Conservation (phyloP, 2,797 vertebrate genomes). For the Ibycter americanus region DNA sequence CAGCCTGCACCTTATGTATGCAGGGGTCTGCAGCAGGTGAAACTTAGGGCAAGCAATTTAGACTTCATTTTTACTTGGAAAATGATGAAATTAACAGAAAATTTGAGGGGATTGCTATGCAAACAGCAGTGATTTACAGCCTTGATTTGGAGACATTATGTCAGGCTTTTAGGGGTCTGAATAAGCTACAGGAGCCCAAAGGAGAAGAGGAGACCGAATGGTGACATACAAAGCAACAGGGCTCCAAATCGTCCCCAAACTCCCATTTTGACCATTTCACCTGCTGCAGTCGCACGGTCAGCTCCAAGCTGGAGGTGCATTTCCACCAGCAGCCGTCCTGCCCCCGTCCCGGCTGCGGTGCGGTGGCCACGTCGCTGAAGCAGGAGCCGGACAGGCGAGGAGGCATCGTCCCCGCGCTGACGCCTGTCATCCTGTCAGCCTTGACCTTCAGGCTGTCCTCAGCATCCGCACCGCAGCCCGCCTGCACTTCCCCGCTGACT, state of each 20-base stretch:
- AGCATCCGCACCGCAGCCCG: slow-evolving; percentile 65
- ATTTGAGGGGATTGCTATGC: not conserved
- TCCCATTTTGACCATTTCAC: slow-evolving; percentile 59
- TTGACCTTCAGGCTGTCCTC: slow-evolving; percentile 80
- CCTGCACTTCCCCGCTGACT: slow-evolving; percentile 73
- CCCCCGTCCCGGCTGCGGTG: not conserved
- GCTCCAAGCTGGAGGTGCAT: slow-evolving; percentile 19
- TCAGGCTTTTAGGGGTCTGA: not conserved
- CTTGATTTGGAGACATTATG: not conserved
- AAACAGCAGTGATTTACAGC: not conserved
- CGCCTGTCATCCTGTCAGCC: slow-evolving; percentile 89
- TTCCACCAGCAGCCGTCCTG: slow-evolving; percentile 24
- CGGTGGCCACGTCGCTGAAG: slow-evolving; percentile 2
- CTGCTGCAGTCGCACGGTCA: not conserved
- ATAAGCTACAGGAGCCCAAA: not conserved
- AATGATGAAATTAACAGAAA: not conserved
- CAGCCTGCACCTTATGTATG: not conserved
- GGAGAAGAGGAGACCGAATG: not conserved
- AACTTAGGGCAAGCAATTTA: not conserved
- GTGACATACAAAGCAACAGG: not conserved
- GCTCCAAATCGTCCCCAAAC: not conserved
- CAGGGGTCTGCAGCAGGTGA: not conserved
- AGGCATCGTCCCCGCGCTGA: slow-evolving; percentile 73
- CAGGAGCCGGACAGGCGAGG: slow-evolving; percentile 71
- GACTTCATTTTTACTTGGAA: not conserved